Base-by-base conservation (phyloP, 92 coral and sea anemone genomes). In the Heliopora coerulea region DNA sequence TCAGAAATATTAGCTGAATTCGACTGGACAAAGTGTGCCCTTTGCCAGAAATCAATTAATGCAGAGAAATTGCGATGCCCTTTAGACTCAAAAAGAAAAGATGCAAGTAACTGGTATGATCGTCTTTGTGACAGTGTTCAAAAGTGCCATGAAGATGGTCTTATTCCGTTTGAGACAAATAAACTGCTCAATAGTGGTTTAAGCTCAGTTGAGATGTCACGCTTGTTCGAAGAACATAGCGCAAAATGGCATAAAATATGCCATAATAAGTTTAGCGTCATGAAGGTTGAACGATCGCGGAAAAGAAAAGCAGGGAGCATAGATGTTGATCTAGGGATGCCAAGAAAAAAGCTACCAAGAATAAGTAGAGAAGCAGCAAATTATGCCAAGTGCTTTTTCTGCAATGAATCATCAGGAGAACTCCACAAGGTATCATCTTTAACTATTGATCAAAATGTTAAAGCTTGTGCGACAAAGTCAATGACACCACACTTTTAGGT, bases 181-280 rank as follows among this genome's bases (percentile, higher is more conserved):
- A n/a, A n/a, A n/a, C n/a, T n/a, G n/a, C n/a, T n/a, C n/a, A n/a
- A n/a, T n/a, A n/a, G n/a, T n/a, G n/a, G n/a, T n/a, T n/a, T n/a
- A n/a, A n/a, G n/a, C n/a, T n/a, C n/a, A n/a, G n/a, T n/a, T n/a
- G n/a, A n/a, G n/a, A n/a, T n/a, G n/a, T n/a, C n/a, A n/a, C n/a
- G n/a, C n/a, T n/a, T n/a, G n/a, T n/a, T n/a, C n/a, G n/a, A n/a
- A n/a, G n/a, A n/a, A 60, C 69, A 21, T 18, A 75, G 61, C 33
- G 80, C 80, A 75, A 75, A 75, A 30, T 59, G 80, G 75, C 75
- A 68, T 40, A 68, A 68, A 40, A 49, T 60, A 20, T 74, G 66
- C 24, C 15, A n/a, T 13, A 74, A 74, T 23, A 74, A 74, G 68
- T 74, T 74, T 39, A 74, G 40, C 69, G 59, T 39, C 59, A 3